Evolutionary conservation across 2,888 invertebrate species (phyloP), one percentile per base, ranked within the genome.

Genomic region (Saturnia pavonia): DNA sequence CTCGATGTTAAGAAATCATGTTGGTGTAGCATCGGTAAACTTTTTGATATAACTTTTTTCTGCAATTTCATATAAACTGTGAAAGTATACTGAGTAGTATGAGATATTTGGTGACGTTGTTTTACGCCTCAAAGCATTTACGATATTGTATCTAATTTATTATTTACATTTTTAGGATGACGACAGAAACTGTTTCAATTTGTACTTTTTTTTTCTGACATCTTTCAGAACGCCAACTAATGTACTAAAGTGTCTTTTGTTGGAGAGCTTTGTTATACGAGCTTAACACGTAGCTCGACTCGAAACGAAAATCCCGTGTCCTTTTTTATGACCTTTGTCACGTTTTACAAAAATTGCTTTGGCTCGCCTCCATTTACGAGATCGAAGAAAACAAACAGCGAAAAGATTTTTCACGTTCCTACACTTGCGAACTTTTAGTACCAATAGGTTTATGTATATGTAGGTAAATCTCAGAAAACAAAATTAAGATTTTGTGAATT

Each of bases 321-420:
- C 81, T 83, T 83, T 86, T 83, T 86, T 86, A 87, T 85, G 87
- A 84, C 77, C 80, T 85, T 84, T 85, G 88, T 86, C 87, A 86
- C 88, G 85, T 86, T 86, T 86, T 84, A 80, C 79, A 81, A 84
- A 86, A 87, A 88, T 87, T 87, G 85, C 83, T 76, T 81, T 77
- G 76, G 77, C 76, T 79, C 79, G 76, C 75, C 76, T 73, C 75
- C 78, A 72, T 76, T 78, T 76, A 75, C 76, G 74, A 81, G 79
- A 81, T 78, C 82, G 79, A 81, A 78, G 80, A 75, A 81, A 80
- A 80, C 77, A 79, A 76, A 70, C 70, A 70, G 73, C 72, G 72
- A 73, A 74, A 74, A 76, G 73, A 71, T 73, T 74, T 73, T 74
- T 66, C 57, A 60, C 57, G 57, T 11, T 25, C 25, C 16, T 60